These are phyloP conservation scores for Dascyllus trimaculatus DNA, from an alignment of 2,113 vertebrate genomes.

Conservation along the genomic window DNA sequence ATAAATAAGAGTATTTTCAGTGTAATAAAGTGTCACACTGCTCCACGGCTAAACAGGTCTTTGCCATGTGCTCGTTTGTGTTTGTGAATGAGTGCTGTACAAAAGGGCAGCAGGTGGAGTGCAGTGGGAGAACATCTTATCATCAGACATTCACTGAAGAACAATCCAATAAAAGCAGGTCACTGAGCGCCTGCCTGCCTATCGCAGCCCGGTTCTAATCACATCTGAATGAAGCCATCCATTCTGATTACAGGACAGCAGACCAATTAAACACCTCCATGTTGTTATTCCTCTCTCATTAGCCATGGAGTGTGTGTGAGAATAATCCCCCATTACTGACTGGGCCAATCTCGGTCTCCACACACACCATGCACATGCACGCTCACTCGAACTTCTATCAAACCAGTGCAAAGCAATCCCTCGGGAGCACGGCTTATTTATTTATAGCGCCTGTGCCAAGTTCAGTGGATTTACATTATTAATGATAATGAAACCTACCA, in stretches of 20 bases:
- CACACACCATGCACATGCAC: constrained; percentile 21
- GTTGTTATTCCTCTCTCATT: constrained; percentile 77
- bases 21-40: constrained; percentile 22
- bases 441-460: constrained; percentile 71
- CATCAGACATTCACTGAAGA: constrained; percentile 53
- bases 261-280: constrained; percentile 74
- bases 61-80: constrained; percentile 2
- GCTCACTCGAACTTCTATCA: constrained; percentile 48
- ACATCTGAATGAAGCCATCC: constrained; percentile 74
- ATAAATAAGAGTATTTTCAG: constrained; percentile 28
- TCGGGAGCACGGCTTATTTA: constrained; percentile 69
- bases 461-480: constrained; percentile 74
- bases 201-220: constrained; percentile 60
- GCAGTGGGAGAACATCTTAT: constrained; percentile 28
- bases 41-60: not conserved
- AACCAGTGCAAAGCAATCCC: constrained; percentile 58
- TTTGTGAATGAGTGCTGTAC: constrained; percentile 51
- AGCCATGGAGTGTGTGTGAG: constrained; percentile 46
- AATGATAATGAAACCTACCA: constrained; percentile 72
- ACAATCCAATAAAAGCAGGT: constrained; percentile 72
- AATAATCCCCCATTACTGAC: constrained; percentile 33
- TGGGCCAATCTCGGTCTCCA: constrained; percentile 24
- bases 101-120: constrained; percentile 31
- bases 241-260: constrained; percentile 68
- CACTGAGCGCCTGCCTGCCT: constrained; percentile 45